Base-by-base conservation (phyloP, 2,888 invertebrate genomes). In the Tridacna gigas region DNA sequence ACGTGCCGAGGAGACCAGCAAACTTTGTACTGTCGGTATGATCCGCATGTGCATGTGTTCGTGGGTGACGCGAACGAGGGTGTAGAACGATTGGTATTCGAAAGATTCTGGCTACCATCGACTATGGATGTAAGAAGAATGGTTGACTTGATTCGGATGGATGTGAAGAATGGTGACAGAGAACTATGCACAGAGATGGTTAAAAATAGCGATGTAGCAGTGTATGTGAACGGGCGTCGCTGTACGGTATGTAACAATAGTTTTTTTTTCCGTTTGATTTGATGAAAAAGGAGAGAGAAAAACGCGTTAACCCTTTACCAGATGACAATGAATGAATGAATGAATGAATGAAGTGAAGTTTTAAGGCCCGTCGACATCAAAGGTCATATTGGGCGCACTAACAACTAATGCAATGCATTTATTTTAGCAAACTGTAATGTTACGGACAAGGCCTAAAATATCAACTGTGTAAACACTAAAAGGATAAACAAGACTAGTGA, bases 191-290 rank as follows among this genome's bases (percentile, higher is more conserved):
- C 22, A n/a, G 22, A 63, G 25, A 25, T 63, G 7, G 22, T n/a
- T n/a, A 63, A 25, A 63, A 22, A 22, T 7, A 25, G 9, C n/a
- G 25, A 63, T 63, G 63, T 63, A 2, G 20, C 25, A 63, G 3
- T 63, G 63, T n/a, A 22, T 63, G 63, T 63, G n/a, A 63, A 63
- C 63, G 63, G 22, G n/a, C 63, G 63, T 63, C 63, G 63, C 25
- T 63, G 63, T 63, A 63, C 25, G 63, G 63, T 63, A 63, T 63
- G 63, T 63, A 37, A 37, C 37, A 37, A 37, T 37, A 37, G n/a
- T n/a, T 37, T 4, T 37, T 37, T 37, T 37, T 37, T 37, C 7
- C 37, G 2, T 37, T 37, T 37, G 37, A 37, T 37, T 37, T 37
- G 37, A 37, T 37, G 37, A 37, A 37, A 37, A 37, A 7, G 37